Evolutionary conservation across 1,140 invertebrate species (phyloP), one percentile per base, ranked within the genome.

Genomic region (Scaptomyza pallida): DNA sequence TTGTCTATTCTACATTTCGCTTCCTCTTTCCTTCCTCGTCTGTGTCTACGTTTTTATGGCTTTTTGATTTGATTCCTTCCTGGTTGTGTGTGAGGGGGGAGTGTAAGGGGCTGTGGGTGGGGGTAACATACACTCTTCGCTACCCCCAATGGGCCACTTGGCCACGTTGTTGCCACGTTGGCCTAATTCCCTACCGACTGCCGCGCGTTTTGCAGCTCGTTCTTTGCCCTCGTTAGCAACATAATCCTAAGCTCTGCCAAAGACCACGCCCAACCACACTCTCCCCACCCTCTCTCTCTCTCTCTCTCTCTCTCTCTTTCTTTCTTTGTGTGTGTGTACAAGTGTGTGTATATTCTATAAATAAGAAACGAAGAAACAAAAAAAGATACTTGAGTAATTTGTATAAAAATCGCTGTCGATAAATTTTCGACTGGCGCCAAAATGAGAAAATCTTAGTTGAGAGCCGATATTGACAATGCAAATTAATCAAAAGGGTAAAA

Each of bases 331-430:
- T 51, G 13, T 68, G 23, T 26, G 10, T 41, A 5, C 37, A 0
- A 9, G 17, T 37, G 37, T 51, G 26, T 59, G 37, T 51, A 16
- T 59, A 5, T 57, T n/a, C 3, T 9, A 9, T 30, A 10, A 30
- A 30, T 30, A 9, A 30, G 26, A 30, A 30, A 30, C 6, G 6
- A 30, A 8, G 9, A 30, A 45, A 19, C 12, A 9, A 19, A 71
- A 78, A 52, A 59, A 62, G 13, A 44, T 19, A 2, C 26, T 64
- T 30, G 40, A 54, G 78, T 71, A 71, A 81, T 81, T 81, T 76
- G 67, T 81, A 81, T 72, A 44, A 68, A 81, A 80, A 81, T 76
- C 60, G 78, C 56, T 70, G 57, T 81, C 78, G 62, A 81, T 81
- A 68, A 81, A 81, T 81, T 81, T 68, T 48, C 52, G 61, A 71